Evolutionary conservation across 92 coral and sea anemone genomes (phyloP).

Genomic region (Porites cylindrica): DNA sequence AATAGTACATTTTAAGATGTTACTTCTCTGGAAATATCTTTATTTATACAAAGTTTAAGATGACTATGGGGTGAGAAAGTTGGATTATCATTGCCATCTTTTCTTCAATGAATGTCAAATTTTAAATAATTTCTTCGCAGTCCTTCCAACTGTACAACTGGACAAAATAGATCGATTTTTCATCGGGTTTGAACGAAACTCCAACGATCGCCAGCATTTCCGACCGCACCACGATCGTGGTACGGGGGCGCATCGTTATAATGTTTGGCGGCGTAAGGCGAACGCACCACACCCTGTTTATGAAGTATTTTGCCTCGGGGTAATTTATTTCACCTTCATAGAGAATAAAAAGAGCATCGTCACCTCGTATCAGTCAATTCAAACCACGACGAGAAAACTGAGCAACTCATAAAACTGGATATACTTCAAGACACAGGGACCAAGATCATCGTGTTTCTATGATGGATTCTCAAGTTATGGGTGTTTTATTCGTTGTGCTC

Average conservation of each 20-base stretch:
- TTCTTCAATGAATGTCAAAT: too few species aligned
- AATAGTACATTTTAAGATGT: not conserved
- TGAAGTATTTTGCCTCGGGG: constrained; percentile 18
- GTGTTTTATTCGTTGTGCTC: not conserved
- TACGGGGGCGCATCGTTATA: constrained; percentile 3
- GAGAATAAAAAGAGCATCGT: constrained; percentile 30
- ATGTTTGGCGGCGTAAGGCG: not conserved
- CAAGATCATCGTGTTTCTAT: not conserved
- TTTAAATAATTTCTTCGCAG: not conserved
- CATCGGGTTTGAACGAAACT: not conserved
- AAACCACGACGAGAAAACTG: not conserved
- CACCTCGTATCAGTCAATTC: not conserved
- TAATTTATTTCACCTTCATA: not conserved
- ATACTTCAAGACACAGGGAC: not conserved
- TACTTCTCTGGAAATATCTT: not conserved
- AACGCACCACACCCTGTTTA: constrained; percentile 4
- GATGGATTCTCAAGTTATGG: constrained; percentile 1
- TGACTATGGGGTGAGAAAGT: too few species aligned
- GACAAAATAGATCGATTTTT: not conserved
- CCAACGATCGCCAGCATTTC: constrained; percentile 39
- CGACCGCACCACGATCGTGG: constrained; percentile 40
- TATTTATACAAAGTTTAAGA: too few species aligned
- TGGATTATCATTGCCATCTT: too few species aligned
- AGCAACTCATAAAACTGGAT: not conserved
- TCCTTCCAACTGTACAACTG: not conserved